Conservation (phyloP, 2,888 invertebrate genomes). For the Melieria picta region DNA sequence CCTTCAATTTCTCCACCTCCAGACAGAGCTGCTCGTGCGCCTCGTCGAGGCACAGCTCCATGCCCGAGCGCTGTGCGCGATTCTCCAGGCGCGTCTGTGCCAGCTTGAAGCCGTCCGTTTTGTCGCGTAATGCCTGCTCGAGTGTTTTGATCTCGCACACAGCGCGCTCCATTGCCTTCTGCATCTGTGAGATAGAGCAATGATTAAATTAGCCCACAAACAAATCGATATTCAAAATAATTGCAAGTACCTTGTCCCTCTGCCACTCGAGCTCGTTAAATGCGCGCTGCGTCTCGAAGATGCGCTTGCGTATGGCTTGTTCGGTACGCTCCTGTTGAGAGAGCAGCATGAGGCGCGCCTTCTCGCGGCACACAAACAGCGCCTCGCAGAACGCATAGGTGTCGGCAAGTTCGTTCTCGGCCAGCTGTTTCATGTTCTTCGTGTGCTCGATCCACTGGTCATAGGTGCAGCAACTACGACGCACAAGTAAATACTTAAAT, state of each 20-base stretch:
- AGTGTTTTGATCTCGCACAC: conserved; percentile 79
- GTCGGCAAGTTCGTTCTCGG: conserved; percentile 82
- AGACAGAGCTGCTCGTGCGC: conserved; percentile 77
- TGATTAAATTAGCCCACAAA: neutral
- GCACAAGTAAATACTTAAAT: neutral
- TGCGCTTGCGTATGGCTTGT: conserved; percentile 84
- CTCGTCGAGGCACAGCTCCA: conserved; percentile 80
- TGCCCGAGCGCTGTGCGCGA: conserved; percentile 80
- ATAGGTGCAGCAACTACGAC: conserved; percentile 73
- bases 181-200: conserved; percentile 69
- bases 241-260: conserved; percentile 62
- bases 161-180: conserved; percentile 85
- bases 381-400: conserved; percentile 83
- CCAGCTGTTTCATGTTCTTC: conserved; percentile 77
- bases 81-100: conserved; percentile 90
- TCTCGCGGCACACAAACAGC: conserved; percentile 80
- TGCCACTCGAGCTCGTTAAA: conserved; percentile 92
- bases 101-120: conserved; percentile 82
- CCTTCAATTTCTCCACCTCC: conserved; percentile 76
- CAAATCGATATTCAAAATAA: neutral
- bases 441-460: conserved; percentile 87
- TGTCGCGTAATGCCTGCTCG: conserved; percentile 79
- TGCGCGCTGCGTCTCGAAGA: conserved; percentile 87
- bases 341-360: conserved; percentile 80
- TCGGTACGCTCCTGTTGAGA: conserved; percentile 88